These are phyloP conservation scores for Chelmon rostratus DNA, from an alignment of 2,797 vertebrate species.

Conservation along the genomic window DNA sequence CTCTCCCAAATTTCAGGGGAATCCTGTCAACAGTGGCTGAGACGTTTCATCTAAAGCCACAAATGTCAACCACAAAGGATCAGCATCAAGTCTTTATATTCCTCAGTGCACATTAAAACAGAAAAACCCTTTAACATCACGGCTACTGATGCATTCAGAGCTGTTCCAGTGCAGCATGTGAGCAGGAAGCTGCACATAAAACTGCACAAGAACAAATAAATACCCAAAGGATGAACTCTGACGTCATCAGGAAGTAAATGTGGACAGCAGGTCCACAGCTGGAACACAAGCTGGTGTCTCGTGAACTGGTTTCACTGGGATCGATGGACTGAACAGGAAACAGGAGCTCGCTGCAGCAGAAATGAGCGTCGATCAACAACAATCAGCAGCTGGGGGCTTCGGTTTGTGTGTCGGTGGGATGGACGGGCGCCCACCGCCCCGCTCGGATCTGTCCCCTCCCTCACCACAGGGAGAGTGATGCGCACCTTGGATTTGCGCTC, in stretches of 20 bases:
- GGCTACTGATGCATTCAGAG: neutral
- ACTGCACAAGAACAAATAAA: neutral
- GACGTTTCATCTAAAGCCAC: too few species aligned
- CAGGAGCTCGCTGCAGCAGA: neutral
- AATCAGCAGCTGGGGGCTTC: neutral
- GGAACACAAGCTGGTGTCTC: conserved; percentile 2
- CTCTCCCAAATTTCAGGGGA: too few species aligned
- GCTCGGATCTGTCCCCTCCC: conserved; percentile 24
- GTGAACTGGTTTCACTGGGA: conserved; percentile 6
- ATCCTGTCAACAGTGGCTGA: too few species aligned
- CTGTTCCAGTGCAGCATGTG: neutral
- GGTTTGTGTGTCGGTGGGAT: neutral
- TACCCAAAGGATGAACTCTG: conserved; percentile 4
- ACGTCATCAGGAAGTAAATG: neutral
- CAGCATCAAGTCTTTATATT: too few species aligned
- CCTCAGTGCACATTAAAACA: too few species aligned
- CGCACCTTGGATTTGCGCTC: conserved; percentile 76
- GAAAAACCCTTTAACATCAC: neutral
- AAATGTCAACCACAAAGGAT: too few species aligned
- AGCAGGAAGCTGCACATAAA: neutral
- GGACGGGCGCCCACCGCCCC: too few species aligned
- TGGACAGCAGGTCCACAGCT: neutral
- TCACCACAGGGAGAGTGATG: conserved; percentile 72
- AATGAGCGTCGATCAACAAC: too few species aligned
- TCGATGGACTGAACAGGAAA: conserved; percentile 9